Conservation (phyloP, 2,113 vertebrate genomes). For the Rhynchopsitta pachyrhyncha region DNA sequence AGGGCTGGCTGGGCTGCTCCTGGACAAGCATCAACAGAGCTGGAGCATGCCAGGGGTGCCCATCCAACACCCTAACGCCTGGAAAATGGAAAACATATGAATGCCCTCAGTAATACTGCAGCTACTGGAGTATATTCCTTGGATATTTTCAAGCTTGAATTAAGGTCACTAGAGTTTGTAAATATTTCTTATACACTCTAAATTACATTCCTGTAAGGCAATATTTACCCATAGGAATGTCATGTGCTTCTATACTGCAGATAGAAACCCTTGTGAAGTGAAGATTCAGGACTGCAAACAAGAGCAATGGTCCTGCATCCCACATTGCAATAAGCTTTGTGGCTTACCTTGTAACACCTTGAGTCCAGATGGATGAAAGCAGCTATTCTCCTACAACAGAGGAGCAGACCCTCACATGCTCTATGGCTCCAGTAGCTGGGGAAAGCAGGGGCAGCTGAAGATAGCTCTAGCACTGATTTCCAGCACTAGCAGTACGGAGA, state of each 20-base stretch:
- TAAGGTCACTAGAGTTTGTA: neutral
- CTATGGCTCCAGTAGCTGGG: neutral
- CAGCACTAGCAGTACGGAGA: neutral
- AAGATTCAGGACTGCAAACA: neutral
- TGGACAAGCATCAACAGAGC: too few species aligned
- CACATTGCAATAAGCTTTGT: neutral
- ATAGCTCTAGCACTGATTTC: neutral
- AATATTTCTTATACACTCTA: neutral
- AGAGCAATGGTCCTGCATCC: neutral
- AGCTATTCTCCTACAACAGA: neutral
- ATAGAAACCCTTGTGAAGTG: neutral
- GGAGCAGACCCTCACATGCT: neutral
- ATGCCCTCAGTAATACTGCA: neutral
- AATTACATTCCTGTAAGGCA: neutral
- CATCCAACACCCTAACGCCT: too few species aligned
- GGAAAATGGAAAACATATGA: neutral
- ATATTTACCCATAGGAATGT: neutral
- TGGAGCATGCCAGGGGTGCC: too few species aligned
- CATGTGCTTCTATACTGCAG: neutral
- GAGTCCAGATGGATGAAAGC: neutral
- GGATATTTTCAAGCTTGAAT: neutral
- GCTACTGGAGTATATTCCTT: neutral
- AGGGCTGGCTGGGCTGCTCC: too few species aligned
- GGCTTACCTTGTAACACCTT: neutral
- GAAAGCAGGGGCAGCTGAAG: neutral